Conservation (phyloP, 2,888 invertebrate genomes). For the Bombylius major region DNA sequence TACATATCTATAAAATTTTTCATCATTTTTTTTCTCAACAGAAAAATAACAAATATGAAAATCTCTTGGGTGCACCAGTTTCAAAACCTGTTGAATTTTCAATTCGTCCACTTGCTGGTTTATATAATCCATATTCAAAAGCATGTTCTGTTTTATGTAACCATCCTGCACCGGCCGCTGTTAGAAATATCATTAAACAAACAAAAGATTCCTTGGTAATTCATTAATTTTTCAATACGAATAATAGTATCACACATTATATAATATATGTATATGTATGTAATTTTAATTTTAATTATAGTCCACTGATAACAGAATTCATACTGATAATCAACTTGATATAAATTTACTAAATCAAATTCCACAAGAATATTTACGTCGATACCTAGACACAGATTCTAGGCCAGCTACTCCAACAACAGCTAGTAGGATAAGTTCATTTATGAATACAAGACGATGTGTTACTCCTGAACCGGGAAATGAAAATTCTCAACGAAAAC, state of each 20-base stretch:
- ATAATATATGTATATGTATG: too few species aligned
- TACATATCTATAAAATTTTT: neutral
- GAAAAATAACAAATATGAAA: neutral
- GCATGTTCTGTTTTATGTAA: constrained; percentile 75
- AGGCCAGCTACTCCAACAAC: constrained; percentile 68
- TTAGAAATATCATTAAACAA: constrained; percentile 56
- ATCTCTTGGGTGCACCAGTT: constrained; percentile 34
- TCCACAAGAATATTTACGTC: constrained; percentile 62
- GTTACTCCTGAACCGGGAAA: constrained; percentile 57
- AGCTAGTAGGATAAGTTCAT: constrained; percentile 47
- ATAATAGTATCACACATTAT: neutral
- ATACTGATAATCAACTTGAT: too few species aligned
- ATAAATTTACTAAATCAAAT: constrained; percentile 39
- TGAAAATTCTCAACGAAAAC: constrained; percentile 43
- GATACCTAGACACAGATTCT: constrained; percentile 76
- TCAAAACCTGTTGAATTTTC: constrained; percentile 59
- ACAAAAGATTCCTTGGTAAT: constrained; percentile 58
- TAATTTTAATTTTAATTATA: too few species aligned
- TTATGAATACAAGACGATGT: constrained; percentile 42
- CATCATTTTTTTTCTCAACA: neutral
- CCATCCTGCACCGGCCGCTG: constrained; percentile 64
- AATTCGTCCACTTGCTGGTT: constrained; percentile 63
- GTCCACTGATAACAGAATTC: too few species aligned
- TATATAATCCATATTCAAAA: constrained; percentile 69
- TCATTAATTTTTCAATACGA: constrained; percentile 12